A percentile compares a stretch with the other conserved stretches of the same genome.
These are phyloP conservation scores for Zaprionus gabonicus DNA, from an alignment of 1,140 invertebrate species.

Conservation along the genomic window DNA sequence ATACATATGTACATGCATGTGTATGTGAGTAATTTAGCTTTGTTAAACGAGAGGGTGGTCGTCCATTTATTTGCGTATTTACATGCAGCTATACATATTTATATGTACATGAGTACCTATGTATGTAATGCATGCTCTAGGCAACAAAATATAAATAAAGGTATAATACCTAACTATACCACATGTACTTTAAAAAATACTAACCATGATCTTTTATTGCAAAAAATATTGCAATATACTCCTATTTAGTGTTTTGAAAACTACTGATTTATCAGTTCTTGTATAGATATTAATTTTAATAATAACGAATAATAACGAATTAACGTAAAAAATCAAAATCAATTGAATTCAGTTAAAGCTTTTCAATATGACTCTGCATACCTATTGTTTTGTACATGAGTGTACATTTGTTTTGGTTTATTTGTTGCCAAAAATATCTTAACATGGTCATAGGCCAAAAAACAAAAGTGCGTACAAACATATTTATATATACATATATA, in stretches of 20 bases:
- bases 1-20: neutral
- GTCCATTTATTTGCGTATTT: neutral
- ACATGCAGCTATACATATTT: neutral
- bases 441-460: neutral
- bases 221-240: no score
- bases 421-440: neutral
- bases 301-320: no score
- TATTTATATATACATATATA: constrained; percentile 8
- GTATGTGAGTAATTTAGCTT: constrained; percentile 6
- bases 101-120: neutral
- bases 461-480: neutral
- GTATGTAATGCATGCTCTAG: neutral
- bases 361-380: neutral
- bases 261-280: no score
- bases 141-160: neutral
- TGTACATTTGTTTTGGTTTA: neutral
- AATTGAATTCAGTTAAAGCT: no score
- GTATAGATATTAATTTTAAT: no score
- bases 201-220: no score
- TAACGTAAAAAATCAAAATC: no score
- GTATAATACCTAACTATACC: neutral
- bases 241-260: no score
- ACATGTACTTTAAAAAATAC: neutral
- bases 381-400: neutral
- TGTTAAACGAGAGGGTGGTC: constrained; percentile 6